Evolutionary conservation across 1,140 invertebrate species (phyloP).

Genomic region (Procambarus virginalis): DNA sequence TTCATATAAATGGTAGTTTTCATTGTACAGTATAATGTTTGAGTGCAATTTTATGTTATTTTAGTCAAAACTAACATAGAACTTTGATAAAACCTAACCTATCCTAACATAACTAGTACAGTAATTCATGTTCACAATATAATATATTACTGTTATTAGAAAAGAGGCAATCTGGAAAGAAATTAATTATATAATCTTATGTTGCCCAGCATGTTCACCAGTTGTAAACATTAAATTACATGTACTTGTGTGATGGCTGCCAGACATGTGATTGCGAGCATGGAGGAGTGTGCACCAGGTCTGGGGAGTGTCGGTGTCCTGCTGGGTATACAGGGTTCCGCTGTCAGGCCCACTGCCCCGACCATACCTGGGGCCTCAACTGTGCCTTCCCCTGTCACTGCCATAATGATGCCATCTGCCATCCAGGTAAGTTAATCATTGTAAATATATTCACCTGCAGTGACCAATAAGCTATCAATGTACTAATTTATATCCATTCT

Average conservation of each 20-base stretch:
- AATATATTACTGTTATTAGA: no score
- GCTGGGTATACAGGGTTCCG: slow-evolving; percentile 81
- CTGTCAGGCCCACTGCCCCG: slow-evolving; percentile 85
- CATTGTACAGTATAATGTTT: no score
- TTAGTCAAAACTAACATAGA: no score
- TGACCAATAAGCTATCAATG: no score
- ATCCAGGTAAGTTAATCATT: slow-evolving; percentile 74
- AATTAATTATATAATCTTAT: slow-evolving; percentile 75
- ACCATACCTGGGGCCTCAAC: slow-evolving; percentile 83
- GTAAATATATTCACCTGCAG: no score
- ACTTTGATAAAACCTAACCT: no score
- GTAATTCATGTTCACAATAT: no score
- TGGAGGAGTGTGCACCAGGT: slow-evolving; percentile 84
- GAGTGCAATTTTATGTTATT: no score
- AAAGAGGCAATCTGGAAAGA: not conserved
- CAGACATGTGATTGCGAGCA: slow-evolving; percentile 90
- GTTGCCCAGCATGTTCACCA: slow-evolving; percentile 22
- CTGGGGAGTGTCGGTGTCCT: slow-evolving; percentile 88
- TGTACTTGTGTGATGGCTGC: slow-evolving; percentile 72
- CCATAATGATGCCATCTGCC: slow-evolving; percentile 84
- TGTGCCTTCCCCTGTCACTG: slow-evolving; percentile 85
- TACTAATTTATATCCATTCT: no score
- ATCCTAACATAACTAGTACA: not conserved
- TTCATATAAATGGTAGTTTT: no score
- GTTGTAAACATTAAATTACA: no score